Evolutionary conservation across 2,113 vertebrate genomes (phyloP), one percentile per base, ranked within the genome.

Genomic region (Corythaeola cristata): DNA sequence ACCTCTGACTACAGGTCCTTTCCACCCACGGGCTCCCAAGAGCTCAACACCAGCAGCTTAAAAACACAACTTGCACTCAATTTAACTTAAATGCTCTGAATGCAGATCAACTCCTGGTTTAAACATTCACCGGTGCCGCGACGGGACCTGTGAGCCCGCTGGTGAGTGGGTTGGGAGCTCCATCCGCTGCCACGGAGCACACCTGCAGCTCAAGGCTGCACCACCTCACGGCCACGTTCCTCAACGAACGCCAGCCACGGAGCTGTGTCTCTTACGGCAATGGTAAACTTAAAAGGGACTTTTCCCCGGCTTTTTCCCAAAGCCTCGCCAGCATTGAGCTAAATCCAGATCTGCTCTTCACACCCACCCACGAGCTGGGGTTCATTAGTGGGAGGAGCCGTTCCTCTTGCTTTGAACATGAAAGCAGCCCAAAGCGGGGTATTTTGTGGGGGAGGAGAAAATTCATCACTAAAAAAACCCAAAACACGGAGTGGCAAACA

Each of bases 271-370:
- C 69, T n/a, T 47, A 41, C 2, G 1, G 68, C 78, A 84, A 66
- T 53, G 20, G 63, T 17, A n/a, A 80, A 47, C 74, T 28, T 26
- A 6, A 59, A 32, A 87, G 93, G 63, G 90, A 88, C 87, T 85
- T 94, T 64, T 76, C 82, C 77, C 47, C 3, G 5, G 4, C 11
- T 49, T 59, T 53, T 23, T 63, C 74, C 67, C 73, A 58, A 62
- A 84, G 41, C 86, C 58, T 92, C 9, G 0, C 77, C 87, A 87
- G 89, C 71, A 79, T 35, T 3, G 22, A 78, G 62, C 81, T 94
- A 92, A 92, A 90, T 63, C 78, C 89, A 90, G 86, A 66, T 71
- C 90, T 85, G 53, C 86, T 80, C 89, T 88, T 80, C 83, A 53
- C 92, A 94, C 78, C 86, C 82, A 76, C 73, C 86, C 89, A 91